These are phyloP conservation scores for Panorpa germanica DNA, from an alignment of 2,888 invertebrate genomes.

Conservation along the genomic window DNA sequence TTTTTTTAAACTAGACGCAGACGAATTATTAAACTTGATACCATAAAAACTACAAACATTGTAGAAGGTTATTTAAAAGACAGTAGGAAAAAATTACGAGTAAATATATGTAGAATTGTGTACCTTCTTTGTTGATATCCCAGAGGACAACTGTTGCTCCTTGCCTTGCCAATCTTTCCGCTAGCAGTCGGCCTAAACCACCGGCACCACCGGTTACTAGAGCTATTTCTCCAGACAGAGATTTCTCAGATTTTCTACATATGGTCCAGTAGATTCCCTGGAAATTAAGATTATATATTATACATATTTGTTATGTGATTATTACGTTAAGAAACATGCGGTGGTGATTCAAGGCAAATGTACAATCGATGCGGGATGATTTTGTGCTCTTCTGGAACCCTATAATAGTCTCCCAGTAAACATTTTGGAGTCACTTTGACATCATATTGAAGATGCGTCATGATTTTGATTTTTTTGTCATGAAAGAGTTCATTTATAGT, in stretches of 20 bases:
- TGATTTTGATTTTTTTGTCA: too few relatives aligned
- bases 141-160: conserved; percentile 69
- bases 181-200: conserved; percentile 63
- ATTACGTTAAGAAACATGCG: too few relatives aligned
- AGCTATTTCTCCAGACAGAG: conserved; percentile 50
- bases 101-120: conserved; percentile 11
- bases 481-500: too few relatives aligned
- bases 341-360: too few relatives aligned
- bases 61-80: neutral
- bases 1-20: too few relatives aligned
- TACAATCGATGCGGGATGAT: too few relatives aligned
- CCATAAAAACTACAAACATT: conserved; percentile 1
- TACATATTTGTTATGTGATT: too few relatives aligned
- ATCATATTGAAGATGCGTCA: too few relatives aligned
- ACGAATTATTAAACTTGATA: neutral
- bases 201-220: conserved; percentile 81
- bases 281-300: too few relatives aligned
- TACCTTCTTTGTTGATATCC: conserved; percentile 76
- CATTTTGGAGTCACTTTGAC: too few relatives aligned
- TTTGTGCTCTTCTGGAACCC: too few relatives aligned
- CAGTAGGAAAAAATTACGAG: conserved; percentile 4
- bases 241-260: conserved; percentile 41
- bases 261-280: conserved; percentile 38
- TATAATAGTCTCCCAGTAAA: too few relatives aligned
- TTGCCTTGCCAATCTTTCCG: conserved; percentile 51